Evolutionary conservation across 2,113 vertebrate genomes (phyloP).

Genomic region (Gallinago jamesoni): DNA sequence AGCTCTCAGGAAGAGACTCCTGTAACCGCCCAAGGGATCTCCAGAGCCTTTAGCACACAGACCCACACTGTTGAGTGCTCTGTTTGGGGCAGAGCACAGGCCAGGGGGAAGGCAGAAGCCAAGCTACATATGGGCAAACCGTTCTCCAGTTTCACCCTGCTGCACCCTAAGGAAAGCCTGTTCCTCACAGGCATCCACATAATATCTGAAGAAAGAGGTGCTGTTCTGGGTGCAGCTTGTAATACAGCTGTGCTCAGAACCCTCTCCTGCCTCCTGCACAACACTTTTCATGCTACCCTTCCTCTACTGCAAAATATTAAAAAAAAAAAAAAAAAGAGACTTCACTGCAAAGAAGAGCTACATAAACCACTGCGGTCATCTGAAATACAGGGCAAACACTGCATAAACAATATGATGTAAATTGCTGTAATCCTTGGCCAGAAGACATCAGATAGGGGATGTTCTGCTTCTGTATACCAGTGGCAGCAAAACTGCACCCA

Average conservation of each 20-base stretch:
- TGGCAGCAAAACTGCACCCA: neutral
- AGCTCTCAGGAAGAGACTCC: slow-evolving; percentile 26
- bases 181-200: neutral
- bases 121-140: accelerated
- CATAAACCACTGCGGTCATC: neutral
- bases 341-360: neutral
- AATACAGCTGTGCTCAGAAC: neutral
- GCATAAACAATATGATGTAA: neutral
- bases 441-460: neutral
- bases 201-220: neutral
- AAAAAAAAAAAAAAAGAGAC: neutral
- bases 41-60: neutral
- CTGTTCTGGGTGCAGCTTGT: neutral
- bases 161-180: neutral
- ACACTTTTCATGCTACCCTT: neutral
- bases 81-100: neutral
- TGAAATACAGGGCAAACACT: neutral
- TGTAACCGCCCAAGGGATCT: neutral
- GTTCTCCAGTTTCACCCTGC: neutral
- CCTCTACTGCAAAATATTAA: neutral
- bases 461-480: neutral
- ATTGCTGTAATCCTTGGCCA: neutral
- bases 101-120: neutral
- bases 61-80: neutral
- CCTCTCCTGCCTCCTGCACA: neutral